These are phyloP conservation scores for Drosophila fulvimacula DNA, from an alignment of 2,888 invertebrate species.

Conservation along the genomic window DNA sequence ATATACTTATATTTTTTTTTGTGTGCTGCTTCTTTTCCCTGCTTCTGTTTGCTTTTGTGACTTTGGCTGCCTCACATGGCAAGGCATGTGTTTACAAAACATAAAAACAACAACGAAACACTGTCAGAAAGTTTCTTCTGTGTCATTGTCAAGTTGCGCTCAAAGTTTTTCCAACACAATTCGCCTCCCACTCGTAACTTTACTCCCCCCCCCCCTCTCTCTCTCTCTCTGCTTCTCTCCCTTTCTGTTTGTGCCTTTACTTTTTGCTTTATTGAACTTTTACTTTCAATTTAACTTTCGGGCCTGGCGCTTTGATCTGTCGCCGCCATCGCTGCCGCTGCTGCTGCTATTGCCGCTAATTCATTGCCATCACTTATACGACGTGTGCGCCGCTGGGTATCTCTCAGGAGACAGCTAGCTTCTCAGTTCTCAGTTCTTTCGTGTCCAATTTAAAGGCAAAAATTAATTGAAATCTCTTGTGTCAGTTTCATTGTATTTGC, in stretches of 20 bases:
- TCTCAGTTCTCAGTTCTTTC: conserved; percentile 8
- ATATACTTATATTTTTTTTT: conserved; percentile 19
- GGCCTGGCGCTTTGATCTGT: conserved; percentile 61
- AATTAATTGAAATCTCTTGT: conserved; percentile 76
- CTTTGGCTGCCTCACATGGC: conserved; percentile 54
- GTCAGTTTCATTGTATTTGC: conserved; percentile 30
- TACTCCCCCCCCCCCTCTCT: background rate
- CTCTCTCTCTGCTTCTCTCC: background rate
- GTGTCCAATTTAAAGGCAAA: conserved; percentile 55
- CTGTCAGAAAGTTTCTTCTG: conserved; percentile 68
- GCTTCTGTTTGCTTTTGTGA: conserved; percentile 42
- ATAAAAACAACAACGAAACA: conserved; percentile 60
- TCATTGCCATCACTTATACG: conserved; percentile 70
- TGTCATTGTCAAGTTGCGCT: conserved; percentile 77
- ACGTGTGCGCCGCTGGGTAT: conserved; percentile 41
- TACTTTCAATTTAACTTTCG: conserved; percentile 78
- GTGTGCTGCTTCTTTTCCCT: conserved; percentile 5
- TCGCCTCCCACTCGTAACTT: background rate
- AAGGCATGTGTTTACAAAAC: conserved; percentile 73
- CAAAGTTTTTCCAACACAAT: conserved; percentile 57
- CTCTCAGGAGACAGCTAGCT: conserved; percentile 3
- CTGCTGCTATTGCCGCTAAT: conserved; percentile 50
- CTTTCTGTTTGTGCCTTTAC: conserved; percentile 17
- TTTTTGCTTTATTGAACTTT: conserved; percentile 77
- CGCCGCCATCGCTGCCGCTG: conserved; percentile 34